Percentiles rank a stretch among this genome's conserved stretches.
These are phyloP conservation scores for Clanis bilineata DNA, from an alignment of 2,888 invertebrate genomes.

Conservation along the genomic window DNA sequence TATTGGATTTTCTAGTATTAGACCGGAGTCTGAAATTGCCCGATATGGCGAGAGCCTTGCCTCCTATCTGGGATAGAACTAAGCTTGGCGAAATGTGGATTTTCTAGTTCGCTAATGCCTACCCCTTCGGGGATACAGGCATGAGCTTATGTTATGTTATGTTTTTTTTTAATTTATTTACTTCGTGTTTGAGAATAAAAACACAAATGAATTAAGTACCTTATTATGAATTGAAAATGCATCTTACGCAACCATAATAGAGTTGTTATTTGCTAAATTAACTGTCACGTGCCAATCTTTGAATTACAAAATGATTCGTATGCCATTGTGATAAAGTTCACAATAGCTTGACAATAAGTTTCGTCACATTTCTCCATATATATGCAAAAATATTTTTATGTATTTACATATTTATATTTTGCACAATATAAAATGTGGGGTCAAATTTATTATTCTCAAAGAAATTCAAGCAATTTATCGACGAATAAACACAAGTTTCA, in stretches of 20 bases:
- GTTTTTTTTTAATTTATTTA: no score
- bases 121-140: no score
- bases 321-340: neutral
- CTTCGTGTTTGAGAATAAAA: no score
- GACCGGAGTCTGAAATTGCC: no score
- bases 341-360: neutral
- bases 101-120: no score
- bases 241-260: neutral
- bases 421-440: neutral
- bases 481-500: no score
- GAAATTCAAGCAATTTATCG: neutral
- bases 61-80: no score
- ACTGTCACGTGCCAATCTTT: neutral
- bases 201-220: no score
- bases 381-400: slow-evolving; percentile 3
- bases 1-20: no score
- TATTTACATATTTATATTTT: slow-evolving; percentile 5
- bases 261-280: slow-evolving; percentile 5
- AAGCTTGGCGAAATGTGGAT: no score
- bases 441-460: neutral
- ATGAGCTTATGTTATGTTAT: no score
- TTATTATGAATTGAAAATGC: neutral
- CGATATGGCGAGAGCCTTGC: no score
- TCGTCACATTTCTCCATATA: neutral
- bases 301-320: neutral